Percentiles rank a stretch among this genome's conserved stretches.
Conservation (phyloP, 1,140 invertebrate species). For the Cotesia vestalis region DNA sequence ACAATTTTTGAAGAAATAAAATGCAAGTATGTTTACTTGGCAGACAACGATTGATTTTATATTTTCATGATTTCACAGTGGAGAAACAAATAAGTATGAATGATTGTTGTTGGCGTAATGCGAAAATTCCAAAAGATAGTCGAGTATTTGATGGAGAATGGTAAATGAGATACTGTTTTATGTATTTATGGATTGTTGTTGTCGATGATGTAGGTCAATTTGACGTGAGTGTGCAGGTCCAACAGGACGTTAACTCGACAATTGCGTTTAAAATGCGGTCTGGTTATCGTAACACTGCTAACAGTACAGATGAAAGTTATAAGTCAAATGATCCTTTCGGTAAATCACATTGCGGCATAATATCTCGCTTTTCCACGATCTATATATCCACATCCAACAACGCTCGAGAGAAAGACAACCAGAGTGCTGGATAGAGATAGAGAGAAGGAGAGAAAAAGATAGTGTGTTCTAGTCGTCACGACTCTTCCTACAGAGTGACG, state of each 20-base stretch:
- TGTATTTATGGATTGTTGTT: too few species aligned
- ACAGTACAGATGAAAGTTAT: slow-evolving; percentile 25
- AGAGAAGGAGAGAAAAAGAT: not conserved
- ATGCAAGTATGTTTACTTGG: too few species aligned
- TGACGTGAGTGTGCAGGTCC: too few species aligned
- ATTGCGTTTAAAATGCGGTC: too few species aligned
- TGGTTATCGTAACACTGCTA: slow-evolving; percentile 13
- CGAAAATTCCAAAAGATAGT: slow-evolving; percentile 11
- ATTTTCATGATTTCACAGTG: not conserved
- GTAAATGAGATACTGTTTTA: slow-evolving; percentile 3
- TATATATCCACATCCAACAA: too few species aligned
- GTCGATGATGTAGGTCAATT: too few species aligned
- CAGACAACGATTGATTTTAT: not conserved
- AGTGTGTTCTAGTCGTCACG: slow-evolving; percentile 21
- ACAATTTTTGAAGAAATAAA: too few species aligned
- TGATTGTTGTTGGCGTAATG: slow-evolving; percentile 23
- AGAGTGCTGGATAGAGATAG: not conserved
- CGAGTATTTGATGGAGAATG: slow-evolving; percentile 27
- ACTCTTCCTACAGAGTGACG: slow-evolving; percentile 17
- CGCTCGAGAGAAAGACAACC: too few species aligned
- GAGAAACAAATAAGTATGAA: slow-evolving; percentile 28
- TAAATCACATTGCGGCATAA: slow-evolving; percentile 33
- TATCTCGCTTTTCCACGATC: not conserved
- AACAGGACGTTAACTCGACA: too few species aligned
- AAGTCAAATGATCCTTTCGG: slow-evolving; percentile 26